Percentiles rank a stretch among this genome's conserved stretches.
These are phyloP conservation scores for Leptinotarsa rubiginosa DNA, from an alignment of 2,888 invertebrate genomes.

Conservation along the genomic window DNA sequence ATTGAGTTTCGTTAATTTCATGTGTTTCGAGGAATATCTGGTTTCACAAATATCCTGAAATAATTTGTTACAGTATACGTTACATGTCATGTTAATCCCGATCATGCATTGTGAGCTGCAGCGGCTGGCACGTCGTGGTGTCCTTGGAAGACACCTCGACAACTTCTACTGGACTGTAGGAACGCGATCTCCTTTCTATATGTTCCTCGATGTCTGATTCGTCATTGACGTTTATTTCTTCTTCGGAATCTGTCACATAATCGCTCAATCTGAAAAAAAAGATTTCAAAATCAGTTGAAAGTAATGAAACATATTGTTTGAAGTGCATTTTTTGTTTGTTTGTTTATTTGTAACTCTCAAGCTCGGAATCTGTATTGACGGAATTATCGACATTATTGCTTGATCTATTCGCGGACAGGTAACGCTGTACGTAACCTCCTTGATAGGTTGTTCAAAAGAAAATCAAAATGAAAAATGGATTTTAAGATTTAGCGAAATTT, in stretches of 20 bases:
- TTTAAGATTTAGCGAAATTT: no score
- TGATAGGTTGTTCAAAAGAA: no score
- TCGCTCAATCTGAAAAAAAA: constrained; percentile 60
- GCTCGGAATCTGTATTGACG: no score
- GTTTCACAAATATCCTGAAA: neutral
- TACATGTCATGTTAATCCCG: constrained; percentile 65
- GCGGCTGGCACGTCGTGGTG: constrained; percentile 69
- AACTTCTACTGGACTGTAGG: constrained; percentile 68
- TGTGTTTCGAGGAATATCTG: neutral
- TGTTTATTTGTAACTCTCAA: no score
- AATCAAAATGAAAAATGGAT: no score
- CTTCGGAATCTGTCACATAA: constrained; percentile 75
- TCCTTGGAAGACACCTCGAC: constrained; percentile 60
- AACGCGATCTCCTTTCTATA: constrained; percentile 67
- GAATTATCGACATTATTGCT: no score
- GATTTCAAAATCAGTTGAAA: neutral
- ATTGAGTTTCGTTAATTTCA: neutral
- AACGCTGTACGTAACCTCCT: no score
- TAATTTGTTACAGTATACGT: constrained; percentile 1
- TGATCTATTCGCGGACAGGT: no score
- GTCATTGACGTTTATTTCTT: constrained; percentile 89
- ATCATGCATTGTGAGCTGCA: constrained; percentile 80
- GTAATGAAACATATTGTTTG: no score
- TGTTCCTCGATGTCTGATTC: constrained; percentile 74
- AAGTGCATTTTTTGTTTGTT: no score